Conservation (phyloP, 2,113 vertebrate species). For the Isichthys henryi region DNA sequence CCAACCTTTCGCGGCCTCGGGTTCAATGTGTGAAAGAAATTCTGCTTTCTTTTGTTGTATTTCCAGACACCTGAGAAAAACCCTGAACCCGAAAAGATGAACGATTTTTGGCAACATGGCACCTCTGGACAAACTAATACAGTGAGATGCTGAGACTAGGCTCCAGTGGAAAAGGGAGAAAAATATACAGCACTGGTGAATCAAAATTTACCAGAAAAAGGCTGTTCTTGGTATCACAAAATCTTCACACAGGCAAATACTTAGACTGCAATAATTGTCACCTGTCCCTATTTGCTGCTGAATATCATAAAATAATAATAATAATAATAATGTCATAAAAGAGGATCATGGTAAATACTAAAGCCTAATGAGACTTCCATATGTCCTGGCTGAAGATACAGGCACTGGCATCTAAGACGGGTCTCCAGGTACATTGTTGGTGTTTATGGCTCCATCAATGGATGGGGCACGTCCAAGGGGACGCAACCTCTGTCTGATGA, state of each 20-base stretch:
- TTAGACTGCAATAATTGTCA: slow-evolving; percentile 4
- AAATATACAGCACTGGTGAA: neutral
- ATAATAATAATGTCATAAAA: slow-evolving; percentile 32
- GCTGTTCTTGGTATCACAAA: neutral
- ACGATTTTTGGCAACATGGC: neutral
- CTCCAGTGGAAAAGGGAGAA: neutral
- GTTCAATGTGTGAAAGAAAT: neutral
- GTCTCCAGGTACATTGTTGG: neutral
- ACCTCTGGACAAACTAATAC: neutral
- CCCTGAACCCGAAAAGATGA: neutral
- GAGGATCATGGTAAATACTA: slow-evolving; percentile 14
- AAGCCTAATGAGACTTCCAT: slow-evolving; percentile 26
- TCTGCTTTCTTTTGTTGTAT: neutral
- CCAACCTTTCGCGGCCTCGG: neutral
- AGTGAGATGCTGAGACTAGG: neutral
- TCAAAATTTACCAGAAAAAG: neutral
- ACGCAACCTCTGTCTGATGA: neutral
- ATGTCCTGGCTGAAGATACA: slow-evolving; percentile 31
- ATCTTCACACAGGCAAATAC: neutral
- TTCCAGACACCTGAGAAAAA: slow-evolving; percentile 1
- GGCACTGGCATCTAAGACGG: neutral
- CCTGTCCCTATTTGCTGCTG: slow-evolving; percentile 23
- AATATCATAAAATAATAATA: slow-evolving; percentile 24
- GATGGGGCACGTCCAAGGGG: neutral
- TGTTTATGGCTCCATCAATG: neutral